These are phyloP conservation scores for Xiphydria camelus DNA, from an alignment of 2,888 invertebrate genomes.

Conservation along the genomic window DNA sequence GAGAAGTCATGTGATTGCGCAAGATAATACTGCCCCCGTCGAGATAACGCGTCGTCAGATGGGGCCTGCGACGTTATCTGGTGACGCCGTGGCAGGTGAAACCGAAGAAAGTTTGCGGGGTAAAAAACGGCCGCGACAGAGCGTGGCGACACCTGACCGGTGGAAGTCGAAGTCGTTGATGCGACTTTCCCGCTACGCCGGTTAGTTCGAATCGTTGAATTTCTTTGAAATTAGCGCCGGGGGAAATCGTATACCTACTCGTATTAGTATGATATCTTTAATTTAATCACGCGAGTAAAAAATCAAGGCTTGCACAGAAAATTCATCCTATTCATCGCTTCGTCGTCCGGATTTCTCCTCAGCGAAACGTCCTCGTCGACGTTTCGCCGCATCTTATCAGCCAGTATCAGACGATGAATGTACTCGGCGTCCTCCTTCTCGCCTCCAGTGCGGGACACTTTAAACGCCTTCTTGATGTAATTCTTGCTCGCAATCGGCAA, in stretches of 20 bases:
- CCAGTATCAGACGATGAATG: constrained; percentile 33
- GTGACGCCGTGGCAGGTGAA: too few relatives aligned
- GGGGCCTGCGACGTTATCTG: too few relatives aligned
- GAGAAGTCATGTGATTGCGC: constrained; percentile 51
- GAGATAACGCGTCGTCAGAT: not conserved
- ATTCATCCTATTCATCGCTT: constrained; percentile 25
- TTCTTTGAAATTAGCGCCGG: not conserved
- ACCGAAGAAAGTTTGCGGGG: too few relatives aligned
- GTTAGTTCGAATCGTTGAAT: too few relatives aligned
- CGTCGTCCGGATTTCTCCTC: constrained; percentile 24
- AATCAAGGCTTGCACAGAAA: constrained; percentile 18
- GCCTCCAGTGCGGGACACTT: constrained; percentile 14
- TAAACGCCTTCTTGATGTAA: constrained; percentile 44
- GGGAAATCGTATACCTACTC: not conserved
- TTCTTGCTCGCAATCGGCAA: constrained; percentile 59
- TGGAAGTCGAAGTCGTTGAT: too few relatives aligned
- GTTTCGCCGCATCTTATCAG: constrained; percentile 36
- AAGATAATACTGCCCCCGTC: too few relatives aligned
- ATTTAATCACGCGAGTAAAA: too few relatives aligned
- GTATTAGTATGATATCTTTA: too few relatives aligned
- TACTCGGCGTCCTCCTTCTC: constrained; percentile 28
- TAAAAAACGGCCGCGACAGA: too few relatives aligned
- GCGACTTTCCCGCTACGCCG: too few relatives aligned
- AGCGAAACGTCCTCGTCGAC: constrained; percentile 33
- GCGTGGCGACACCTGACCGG: too few relatives aligned